Evolutionary conservation across 2,113 vertebrate genomes (phyloP).

Genomic region (Corythornis cristatus): DNA sequence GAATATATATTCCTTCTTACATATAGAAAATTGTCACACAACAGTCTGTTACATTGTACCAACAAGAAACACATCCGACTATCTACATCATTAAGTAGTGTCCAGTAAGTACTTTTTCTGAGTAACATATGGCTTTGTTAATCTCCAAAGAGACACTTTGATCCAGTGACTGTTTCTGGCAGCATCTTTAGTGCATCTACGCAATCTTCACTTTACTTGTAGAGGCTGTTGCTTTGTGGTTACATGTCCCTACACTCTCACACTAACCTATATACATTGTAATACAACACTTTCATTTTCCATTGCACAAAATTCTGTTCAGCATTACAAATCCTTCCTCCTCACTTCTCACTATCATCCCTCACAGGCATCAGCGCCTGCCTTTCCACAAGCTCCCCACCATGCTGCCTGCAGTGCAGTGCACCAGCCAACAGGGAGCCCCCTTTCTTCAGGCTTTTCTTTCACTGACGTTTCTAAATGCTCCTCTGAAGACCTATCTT

Average conservation of each 20-base stretch:
- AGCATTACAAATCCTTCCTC: not conserved
- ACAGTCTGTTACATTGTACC: not conserved
- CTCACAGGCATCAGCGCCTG: not conserved
- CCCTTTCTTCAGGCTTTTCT: not conserved
- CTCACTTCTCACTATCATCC: not conserved
- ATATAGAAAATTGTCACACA: not conserved
- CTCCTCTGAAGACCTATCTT: not conserved
- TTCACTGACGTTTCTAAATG: not conserved
- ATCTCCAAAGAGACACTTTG: not conserved
- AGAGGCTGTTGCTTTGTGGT: not conserved
- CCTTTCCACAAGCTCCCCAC: fast-evolving
- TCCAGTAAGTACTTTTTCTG: not conserved
- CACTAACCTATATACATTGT: not conserved
- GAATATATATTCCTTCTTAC: not conserved
- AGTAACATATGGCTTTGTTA: not conserved
- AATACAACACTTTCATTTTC: not conserved
- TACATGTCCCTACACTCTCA: no score
- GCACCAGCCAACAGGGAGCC: fast-evolving
- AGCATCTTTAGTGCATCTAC: not conserved
- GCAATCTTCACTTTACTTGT: not conserved
- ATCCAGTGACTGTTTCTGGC: not conserved
- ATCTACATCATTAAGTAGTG: not conserved
- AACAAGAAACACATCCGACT: not conserved
- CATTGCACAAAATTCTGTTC: fast-evolving
- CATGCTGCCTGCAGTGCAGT: fast-evolving